Base-by-base conservation (phyloP, 2,113 vertebrate genomes). In the Cygnus buccinator region DNA sequence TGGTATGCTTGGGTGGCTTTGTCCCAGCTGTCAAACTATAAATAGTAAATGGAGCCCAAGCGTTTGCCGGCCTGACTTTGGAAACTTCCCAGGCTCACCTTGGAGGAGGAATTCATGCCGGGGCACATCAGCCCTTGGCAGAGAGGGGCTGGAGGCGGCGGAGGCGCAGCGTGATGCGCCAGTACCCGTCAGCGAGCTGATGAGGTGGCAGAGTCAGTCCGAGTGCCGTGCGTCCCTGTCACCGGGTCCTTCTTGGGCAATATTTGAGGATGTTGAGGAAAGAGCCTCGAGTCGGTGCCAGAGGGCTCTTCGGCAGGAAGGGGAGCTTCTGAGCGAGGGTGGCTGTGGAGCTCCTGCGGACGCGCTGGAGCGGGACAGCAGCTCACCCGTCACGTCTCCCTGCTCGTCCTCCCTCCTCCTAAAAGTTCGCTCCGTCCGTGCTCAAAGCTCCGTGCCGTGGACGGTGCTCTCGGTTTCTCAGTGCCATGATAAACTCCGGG, bases 341-440 rank as follows among this genome's bases (percentile, higher is more conserved):
- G 6, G 43, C 5, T 5, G 0, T 0, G 18, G 78, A 18, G 78
- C 22, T 82, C 20, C 44, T 29, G 1, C 3, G 3, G 85, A 62
- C 25, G n/a, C 70, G 55, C 12, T 44, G 73, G 44, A 70, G 76
- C 0, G 10, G 4, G 43, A 16, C 6, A 4, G 70, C 2, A 2
- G 16, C 50, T 50, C 2, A 2, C 37, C 89, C 75, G 1, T 4
- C 54, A 1, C 2, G 0, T 5, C 5, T 29, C 1, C 4, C 33
- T 7, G 3, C 11, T 28, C 0, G 2, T 33, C 41, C 41, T 26
- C 52, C 58, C 37, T 50, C 58, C 2, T 1, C 66, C n/a, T 1
- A 2, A 20, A n/a, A 22, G 25, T 13, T 74, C 2, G 13, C 11
- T 28, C 61, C 21, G 0, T 52, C 44, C 11, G 0, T 0, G 11